phyloP scores from a whole-genome alignment of 1,140 invertebrate species.

The Stratiolaelaps scimitus region DNA sequence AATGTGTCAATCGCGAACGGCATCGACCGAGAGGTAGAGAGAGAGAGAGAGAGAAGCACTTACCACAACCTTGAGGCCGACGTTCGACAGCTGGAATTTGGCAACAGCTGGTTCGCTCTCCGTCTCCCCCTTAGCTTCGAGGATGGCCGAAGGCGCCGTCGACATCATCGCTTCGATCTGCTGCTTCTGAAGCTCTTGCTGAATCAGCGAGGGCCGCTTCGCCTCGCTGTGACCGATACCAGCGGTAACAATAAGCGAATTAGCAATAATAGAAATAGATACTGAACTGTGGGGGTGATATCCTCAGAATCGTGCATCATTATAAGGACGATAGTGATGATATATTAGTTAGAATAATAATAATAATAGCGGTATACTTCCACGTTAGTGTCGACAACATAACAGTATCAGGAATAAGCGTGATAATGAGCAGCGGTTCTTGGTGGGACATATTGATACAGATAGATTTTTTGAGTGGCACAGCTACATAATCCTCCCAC shows the following conservation, averaged over 20 bases:
- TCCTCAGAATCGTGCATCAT: no score
- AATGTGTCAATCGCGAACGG: no score
- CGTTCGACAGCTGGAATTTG: conserved; percentile 28
- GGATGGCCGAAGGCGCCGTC: background rate
- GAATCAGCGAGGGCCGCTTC: conserved; percentile 17
- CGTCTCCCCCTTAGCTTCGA: conserved; percentile 23
- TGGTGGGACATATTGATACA: no score
- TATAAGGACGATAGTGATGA: background rate
- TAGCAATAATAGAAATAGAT: no score
- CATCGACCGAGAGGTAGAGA: conserved; percentile 6
- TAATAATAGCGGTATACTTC: background rate
- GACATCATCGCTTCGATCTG: conserved; percentile 23
- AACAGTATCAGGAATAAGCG: no score
- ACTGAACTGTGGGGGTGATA: no score
- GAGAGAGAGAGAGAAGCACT: background rate
- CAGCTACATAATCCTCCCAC: no score
- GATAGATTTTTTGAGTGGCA: no score
- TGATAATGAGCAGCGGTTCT: no score
- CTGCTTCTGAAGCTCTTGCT: conserved; percentile 20
- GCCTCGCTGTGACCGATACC: background rate
- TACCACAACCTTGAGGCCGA: conserved; percentile 36
- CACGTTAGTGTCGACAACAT: no score
- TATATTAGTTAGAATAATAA: background rate
- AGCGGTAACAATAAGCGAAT: background rate
- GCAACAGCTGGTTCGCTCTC: background rate